Evolutionary conservation across 2,113 vertebrate species (phyloP), one percentile per base, ranked within the genome.

Genomic region (Callopanchax toddi): DNA sequence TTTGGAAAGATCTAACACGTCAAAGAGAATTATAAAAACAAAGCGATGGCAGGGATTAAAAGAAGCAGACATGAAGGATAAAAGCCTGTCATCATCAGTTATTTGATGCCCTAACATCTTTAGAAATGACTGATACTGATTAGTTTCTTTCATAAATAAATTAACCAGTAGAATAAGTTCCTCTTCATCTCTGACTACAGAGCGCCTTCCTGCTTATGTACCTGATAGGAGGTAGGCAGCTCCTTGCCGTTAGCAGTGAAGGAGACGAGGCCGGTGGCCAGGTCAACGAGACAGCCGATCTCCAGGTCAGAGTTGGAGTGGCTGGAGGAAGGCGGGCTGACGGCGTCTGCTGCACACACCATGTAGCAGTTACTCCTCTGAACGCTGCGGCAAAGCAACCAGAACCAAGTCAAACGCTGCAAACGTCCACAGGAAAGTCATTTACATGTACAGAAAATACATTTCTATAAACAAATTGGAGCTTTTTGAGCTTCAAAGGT

Each of bases 331-430:
- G 95, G 93, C 6, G 93, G 91, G 67, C 83, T 87, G 52, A 87
- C 82, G 5, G 91, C 69, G n/a, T 99, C 97, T 21, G 94, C 94
- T 52, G 92, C 95, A 84, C 95, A 98, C 51, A 98, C 94, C 95
- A 98, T 95, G 87, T 98, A 98, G 90, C 97, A 99, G 79, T 99
- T 99, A 81, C 95, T 95, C 66, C 97, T 95, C 74, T 96, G 96
- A 73, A 99, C 93, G 60, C 97, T 99, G 87, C n/a, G n/a, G 26
- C 40, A 71, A 16, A 18, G 29, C 4, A 21, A 51, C 26, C 8
- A 71, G 18, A 63, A 10, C 3, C n/a, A 18, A 11, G 4, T n/a
- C 5, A 16, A 11, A 34, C 1, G 50, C 63, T 25, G 20, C n/a
- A 25, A 62, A 61, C 2, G 53, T 20, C 20, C n/a, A 40, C 17